phyloP scores from a whole-genome alignment of 2,113 vertebrate genomes.

The Oncorhynchus keta region DNA sequence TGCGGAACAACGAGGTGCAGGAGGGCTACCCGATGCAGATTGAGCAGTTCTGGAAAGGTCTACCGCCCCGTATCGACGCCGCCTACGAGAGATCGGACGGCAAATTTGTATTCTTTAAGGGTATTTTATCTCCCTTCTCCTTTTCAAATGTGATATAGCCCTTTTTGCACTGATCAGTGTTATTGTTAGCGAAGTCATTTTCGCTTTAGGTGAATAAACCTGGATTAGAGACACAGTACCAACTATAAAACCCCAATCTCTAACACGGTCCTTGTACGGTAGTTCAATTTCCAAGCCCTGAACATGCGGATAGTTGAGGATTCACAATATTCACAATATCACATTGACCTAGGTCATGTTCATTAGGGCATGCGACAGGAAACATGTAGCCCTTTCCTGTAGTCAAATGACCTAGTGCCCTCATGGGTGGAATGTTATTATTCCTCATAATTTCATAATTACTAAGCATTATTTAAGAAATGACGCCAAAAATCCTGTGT shows the following conservation, averaged over 20 bases:
- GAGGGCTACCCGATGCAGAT: constrained; percentile 98
- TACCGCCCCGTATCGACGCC: constrained; percentile 91
- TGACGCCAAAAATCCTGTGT: no score
- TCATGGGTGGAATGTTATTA: no score
- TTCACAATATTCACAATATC: no score
- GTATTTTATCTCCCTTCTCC: constrained; percentile 59
- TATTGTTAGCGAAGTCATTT: not conserved
- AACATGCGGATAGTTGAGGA: constrained; percentile 1
- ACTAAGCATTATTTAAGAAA: no score
- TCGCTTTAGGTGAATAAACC: not conserved
- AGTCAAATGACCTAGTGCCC: no score
- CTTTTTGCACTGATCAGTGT: not conserved
- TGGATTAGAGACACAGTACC: not conserved
- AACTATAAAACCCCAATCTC: not conserved
- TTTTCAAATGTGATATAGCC: not conserved
- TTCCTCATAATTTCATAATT: no score
- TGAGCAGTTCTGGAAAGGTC: constrained; percentile 97
- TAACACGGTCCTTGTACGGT: not conserved
- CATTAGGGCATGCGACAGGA: no score
- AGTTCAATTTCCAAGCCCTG: not conserved
- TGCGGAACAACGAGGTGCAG: constrained; percentile 95
- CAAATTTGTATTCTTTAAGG: constrained; percentile 98
- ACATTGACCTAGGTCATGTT: no score
- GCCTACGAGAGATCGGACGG: constrained; percentile 95
- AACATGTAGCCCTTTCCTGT: no score